Evolutionary conservation across 2,888 invertebrate species (phyloP).

Genomic region (Eristalis arbustorum): DNA sequence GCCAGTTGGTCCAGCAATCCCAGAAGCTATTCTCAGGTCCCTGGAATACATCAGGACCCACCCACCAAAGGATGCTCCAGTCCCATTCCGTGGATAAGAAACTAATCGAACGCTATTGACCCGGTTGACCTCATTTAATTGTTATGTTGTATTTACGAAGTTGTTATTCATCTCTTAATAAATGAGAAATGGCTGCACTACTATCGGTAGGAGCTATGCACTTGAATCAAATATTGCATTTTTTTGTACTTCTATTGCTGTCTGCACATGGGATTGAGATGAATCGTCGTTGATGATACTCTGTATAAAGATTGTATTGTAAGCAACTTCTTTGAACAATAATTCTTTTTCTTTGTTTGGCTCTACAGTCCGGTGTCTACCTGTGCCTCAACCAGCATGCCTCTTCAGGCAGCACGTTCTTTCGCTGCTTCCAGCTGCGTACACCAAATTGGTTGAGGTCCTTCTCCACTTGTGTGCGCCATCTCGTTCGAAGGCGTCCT

Average conservation of each 20-base stretch:
- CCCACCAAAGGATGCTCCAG: slow-evolving; percentile 74
- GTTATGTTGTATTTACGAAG: not conserved
- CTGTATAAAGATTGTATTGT: too few species aligned
- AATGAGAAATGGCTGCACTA: not conserved
- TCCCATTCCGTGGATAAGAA: not conserved
- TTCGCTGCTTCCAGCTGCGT: too few species aligned
- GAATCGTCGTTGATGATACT: too few species aligned
- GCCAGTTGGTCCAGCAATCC: slow-evolving; percentile 82
- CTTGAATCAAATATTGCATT: not conserved
- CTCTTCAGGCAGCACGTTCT: too few species aligned
- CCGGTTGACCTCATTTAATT: not conserved
- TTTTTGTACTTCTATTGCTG: not conserved
- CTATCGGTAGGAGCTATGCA: not conserved
- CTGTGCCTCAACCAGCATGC: too few species aligned
- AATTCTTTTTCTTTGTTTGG: too few species aligned
- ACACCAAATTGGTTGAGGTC: too few species aligned
- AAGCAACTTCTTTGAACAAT: too few species aligned
- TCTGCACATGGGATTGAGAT: not conserved
- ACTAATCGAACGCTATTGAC: too few species aligned
- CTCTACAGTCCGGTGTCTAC: too few species aligned
- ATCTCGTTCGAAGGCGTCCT: too few species aligned
- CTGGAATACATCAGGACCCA: slow-evolving; percentile 81
- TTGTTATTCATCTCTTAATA: not conserved
- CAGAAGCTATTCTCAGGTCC: slow-evolving; percentile 81
- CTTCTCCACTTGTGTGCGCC: too few species aligned